Evolutionary conservation across 2,797 vertebrate species (phyloP).

Genomic region (Furcifer pardalis): DNA sequence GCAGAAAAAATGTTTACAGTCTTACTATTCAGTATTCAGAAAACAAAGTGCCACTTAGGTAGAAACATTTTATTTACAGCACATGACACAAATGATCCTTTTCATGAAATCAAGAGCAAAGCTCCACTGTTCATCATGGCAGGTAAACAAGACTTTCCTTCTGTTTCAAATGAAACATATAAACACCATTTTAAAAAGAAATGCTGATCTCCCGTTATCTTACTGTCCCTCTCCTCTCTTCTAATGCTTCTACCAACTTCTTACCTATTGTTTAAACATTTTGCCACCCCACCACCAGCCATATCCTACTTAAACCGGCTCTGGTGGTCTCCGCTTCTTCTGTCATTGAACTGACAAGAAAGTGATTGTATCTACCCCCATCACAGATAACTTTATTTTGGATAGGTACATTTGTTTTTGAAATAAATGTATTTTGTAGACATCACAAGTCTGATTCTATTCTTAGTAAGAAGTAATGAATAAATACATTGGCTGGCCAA

Average conservation of each 20-base stretch:
- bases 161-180: neutral
- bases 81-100: neutral
- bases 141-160: neutral
- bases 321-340: neutral
- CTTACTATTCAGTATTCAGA: neutral
- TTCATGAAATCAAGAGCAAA: neutral
- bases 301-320: neutral
- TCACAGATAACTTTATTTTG: neutral
- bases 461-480: neutral
- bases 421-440: constrained; percentile 4
- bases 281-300: too few species aligned
- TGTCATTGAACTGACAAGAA: neutral
- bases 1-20: fast-evolving
- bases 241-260: neutral
- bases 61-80: neutral
- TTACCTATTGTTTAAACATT: neutral
- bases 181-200: neutral
- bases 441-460: neutral
- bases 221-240: neutral
- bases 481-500: neutral
- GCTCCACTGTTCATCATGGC: neutral
- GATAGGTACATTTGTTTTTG: neutral
- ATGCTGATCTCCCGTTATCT: neutral
- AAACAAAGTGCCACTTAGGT: neutral
- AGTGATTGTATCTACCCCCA: neutral